Percentiles rank a stretch among this genome's conserved stretches.
phyloP scores from a whole-genome alignment of 2,113 vertebrate species.

The Nothocercus julius region DNA sequence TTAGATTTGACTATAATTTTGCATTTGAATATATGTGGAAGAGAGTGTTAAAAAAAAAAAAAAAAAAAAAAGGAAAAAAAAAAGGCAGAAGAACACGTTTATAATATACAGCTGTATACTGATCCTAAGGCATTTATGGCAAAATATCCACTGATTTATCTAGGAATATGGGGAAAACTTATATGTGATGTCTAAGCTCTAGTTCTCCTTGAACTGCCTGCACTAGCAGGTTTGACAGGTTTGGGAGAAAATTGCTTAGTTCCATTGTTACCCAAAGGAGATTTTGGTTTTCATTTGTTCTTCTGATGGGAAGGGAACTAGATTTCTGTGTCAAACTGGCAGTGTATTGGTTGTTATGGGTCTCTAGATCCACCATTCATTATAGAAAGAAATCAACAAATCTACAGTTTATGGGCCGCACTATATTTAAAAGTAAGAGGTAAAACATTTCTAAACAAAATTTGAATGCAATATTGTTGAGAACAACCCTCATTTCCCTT shows the following conservation, averaged over 20 bases:
- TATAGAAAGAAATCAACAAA: not conserved
- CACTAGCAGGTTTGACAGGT: not conserved
- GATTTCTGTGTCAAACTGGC: not conserved
- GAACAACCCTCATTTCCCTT: not conserved
- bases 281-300: not conserved
- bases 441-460: not conserved
- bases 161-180: not conserved
- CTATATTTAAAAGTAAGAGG: not conserved
- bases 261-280: not conserved
- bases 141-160: not conserved
- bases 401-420: rapidly evolving
- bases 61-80: not conserved
- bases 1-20: not conserved
- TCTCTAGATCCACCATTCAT: not conserved
- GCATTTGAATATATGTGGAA: not conserved
- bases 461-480: not conserved
- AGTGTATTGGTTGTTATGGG: not conserved
- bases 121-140: not conserved
- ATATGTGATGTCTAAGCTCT: not conserved
- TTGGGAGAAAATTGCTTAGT: not conserved
- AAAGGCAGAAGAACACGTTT: rapidly evolving
- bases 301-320: not conserved
- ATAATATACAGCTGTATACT: not conserved
- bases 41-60: not conserved
- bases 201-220: not conserved